Evolutionary conservation across 2,797 vertebrate genomes (phyloP).

Genomic region (Scomberomorus guttatus): DNA sequence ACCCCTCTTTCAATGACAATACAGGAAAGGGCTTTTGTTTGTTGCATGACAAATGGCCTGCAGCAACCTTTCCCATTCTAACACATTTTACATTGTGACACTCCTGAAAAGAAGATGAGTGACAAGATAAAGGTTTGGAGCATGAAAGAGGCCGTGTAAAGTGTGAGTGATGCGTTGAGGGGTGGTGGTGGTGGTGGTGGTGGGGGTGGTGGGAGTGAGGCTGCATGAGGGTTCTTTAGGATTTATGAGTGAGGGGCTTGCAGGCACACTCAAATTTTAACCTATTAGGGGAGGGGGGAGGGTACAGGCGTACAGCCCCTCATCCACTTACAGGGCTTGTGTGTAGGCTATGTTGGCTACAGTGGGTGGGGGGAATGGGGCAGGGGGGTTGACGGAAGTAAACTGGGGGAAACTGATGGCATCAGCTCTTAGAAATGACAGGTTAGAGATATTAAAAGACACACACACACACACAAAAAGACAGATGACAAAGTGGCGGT

Average conservation of each 20-base stretch:
- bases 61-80: constrained; percentile 55
- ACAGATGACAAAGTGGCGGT: not conserved
- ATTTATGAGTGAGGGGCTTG: constrained; percentile 56
- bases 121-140: constrained; percentile 44
- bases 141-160: constrained; percentile 44
- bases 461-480: no score
- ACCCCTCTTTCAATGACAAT: constrained; percentile 71
- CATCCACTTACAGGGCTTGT: constrained; percentile 21
- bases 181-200: not conserved
- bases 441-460: not conserved
- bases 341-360: constrained; percentile 34
- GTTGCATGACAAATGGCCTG: constrained; percentile 77
- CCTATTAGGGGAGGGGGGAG: not conserved
- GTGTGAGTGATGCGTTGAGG: constrained; percentile 43
- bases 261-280: constrained; percentile 35
- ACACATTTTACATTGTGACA: constrained; percentile 49
- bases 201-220: constrained; percentile 12
- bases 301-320: not conserved
- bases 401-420: constrained; percentile 7
- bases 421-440: constrained; percentile 5
- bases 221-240: constrained; percentile 29
- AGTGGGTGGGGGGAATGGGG: constrained; percentile 10
- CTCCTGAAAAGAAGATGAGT: constrained; percentile 59
- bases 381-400: constrained; percentile 6
- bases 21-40: constrained; percentile 66